Conservation (phyloP, 2,113 vertebrate genomes). For the Lipophrys pholis region DNA sequence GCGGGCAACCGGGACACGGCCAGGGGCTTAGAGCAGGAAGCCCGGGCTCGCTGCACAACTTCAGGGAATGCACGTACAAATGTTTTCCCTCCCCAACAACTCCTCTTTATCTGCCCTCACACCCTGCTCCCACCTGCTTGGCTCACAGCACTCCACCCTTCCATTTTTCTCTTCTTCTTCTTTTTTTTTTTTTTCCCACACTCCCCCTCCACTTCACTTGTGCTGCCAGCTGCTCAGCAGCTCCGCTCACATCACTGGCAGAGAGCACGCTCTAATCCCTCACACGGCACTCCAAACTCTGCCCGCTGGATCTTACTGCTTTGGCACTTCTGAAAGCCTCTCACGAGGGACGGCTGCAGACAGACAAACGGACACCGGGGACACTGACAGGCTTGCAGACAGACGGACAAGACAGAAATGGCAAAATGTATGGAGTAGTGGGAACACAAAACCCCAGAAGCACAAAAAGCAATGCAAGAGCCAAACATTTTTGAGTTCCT, state of each 20-base stretch:
- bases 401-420: slow-evolving; percentile 24
- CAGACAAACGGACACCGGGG: slow-evolving; percentile 24
- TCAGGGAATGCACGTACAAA: slow-evolving; percentile 32
- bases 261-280: slow-evolving; percentile 61
- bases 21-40: slow-evolving; percentile 55
- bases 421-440: slow-evolving; percentile 4
- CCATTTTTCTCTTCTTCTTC: slow-evolving; percentile 15
- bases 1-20: slow-evolving; percentile 10
- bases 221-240: slow-evolving; percentile 54
- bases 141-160: slow-evolving; percentile 19
- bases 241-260: slow-evolving; percentile 47
- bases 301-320: slow-evolving; percentile 49
- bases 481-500: slow-evolving; percentile 37
- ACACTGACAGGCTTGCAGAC: slow-evolving; percentile 1
- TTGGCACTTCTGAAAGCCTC: slow-evolving; percentile 30
- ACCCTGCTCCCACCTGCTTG: slow-evolving; percentile 36
- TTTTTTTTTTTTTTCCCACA: slow-evolving; percentile 36
- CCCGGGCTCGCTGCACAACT: slow-evolving; percentile 42
- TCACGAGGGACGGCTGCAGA: slow-evolving; percentile 16
- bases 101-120: slow-evolving; percentile 31
- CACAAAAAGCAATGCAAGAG: slow-evolving; percentile 31
- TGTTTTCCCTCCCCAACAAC: slow-evolving; percentile 26
- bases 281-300: slow-evolving; percentile 44
- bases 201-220: slow-evolving; percentile 25
- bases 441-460: slow-evolving; percentile 53